Percentiles rank a stretch among this genome's conserved stretches.
These are phyloP conservation scores for Carduelis carduelis DNA, from an alignment of 2,797 vertebrate species.

Conservation along the genomic window DNA sequence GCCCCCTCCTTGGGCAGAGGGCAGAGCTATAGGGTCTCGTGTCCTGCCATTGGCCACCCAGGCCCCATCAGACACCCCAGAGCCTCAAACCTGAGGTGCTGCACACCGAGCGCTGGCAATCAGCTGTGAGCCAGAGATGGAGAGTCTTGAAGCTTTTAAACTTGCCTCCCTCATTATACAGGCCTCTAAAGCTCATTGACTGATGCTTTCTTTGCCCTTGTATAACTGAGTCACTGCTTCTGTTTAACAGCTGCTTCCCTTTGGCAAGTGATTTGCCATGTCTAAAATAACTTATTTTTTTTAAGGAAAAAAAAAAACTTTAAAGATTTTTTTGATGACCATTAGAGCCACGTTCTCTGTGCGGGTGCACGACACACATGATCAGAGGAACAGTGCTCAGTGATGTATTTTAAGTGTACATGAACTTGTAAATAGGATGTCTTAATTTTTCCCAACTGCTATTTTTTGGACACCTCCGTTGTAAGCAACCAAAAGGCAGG, in stretches of 20 bases:
- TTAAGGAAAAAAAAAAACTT: background rate
- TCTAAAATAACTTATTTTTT: slow-evolving; percentile 65
- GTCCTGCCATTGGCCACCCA: background rate
- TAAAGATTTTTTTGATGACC: slow-evolving; percentile 26
- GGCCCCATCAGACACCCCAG: background rate
- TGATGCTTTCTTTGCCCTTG: slow-evolving; percentile 18
- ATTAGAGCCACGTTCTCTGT: background rate
- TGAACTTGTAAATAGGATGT: slow-evolving; percentile 40
- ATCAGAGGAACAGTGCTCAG: background rate
- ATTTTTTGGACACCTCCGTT: background rate
- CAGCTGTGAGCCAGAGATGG: background rate
- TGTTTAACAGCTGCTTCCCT: slow-evolving; percentile 59
- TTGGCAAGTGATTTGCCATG: slow-evolving; percentile 44
- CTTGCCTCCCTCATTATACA: slow-evolving; percentile 9
- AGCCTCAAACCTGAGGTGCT: background rate
- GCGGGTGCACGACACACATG: accelerated
- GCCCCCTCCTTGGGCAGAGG: background rate
- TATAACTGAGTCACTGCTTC: slow-evolving; percentile 48
- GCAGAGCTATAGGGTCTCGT: accelerated
- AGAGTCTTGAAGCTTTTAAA: background rate
- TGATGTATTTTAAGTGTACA: background rate
- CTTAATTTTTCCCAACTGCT: background rate
- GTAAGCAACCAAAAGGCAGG: background rate
- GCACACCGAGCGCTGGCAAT: background rate
- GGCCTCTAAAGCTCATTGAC: slow-evolving; percentile 15